phyloP scores from a whole-genome alignment of 2,113 vertebrate species.

The Tupaia chinensis region DNA sequence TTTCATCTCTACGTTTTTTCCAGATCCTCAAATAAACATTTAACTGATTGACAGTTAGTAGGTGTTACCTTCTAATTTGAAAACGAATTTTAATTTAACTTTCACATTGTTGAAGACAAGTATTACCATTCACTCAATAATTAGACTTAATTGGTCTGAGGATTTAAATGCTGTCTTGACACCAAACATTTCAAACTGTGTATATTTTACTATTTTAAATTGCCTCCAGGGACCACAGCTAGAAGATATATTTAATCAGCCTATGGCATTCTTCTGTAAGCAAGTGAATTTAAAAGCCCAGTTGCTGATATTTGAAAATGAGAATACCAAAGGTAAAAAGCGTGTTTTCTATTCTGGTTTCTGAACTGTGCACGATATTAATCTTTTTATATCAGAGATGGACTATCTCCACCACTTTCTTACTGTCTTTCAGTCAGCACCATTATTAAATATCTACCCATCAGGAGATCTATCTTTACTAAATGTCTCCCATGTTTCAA shows the following conservation, averaged over 20 bases:
- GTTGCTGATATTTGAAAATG: conserved; percentile 32
- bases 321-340: conserved; percentile 29
- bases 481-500: not conserved
- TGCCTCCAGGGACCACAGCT: conserved; percentile 43
- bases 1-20: conserved; percentile 22
- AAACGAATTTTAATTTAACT: conserved; percentile 83
- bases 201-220: conserved; percentile 61
- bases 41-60: conserved; percentile 84
- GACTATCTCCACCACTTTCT: not conserved
- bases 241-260: conserved; percentile 49
- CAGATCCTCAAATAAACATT: conserved; percentile 76
- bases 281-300: conserved; percentile 16
- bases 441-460: not conserved
- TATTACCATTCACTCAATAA: conserved; percentile 84
- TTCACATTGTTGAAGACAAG: conserved; percentile 76
- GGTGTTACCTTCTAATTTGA: conserved; percentile 83
- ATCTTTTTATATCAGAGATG: not conserved
- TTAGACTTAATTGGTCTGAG: conserved; percentile 82
- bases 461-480: not conserved
- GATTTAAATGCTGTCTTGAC: conserved; percentile 79
- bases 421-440: not conserved
- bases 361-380: not conserved
- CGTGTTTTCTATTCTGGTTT: not conserved
- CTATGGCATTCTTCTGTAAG: conserved; percentile 29
- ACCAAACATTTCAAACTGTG: conserved; percentile 80